A percentile compares a stretch with the other conserved stretches of the same genome.
These are phyloP conservation scores for Dromius quadrimaculatus DNA, from an alignment of 2,888 invertebrate genomes.

Conservation along the genomic window DNA sequence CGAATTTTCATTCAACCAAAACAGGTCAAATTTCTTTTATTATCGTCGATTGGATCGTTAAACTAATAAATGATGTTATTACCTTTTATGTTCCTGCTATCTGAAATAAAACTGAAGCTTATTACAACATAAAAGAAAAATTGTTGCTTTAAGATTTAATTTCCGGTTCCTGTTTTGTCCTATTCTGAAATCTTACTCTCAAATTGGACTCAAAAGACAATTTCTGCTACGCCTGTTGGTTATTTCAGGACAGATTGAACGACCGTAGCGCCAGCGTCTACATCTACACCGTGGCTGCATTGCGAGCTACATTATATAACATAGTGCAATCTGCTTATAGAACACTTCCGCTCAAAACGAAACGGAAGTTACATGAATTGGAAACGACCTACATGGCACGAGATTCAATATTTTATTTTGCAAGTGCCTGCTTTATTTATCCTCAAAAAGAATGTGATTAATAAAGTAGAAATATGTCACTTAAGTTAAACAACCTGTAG, in stretches of 20 bases:
- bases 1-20: conserved; percentile 28
- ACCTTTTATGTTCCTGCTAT: conserved; percentile 13
- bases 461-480: too few relatives aligned
- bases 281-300: neutral
- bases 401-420: conserved; percentile 49
- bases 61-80: conserved; percentile 20
- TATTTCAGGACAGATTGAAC: conserved; percentile 24
- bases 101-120: too few relatives aligned
- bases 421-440: too few relatives aligned
- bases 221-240: conserved; percentile 6
- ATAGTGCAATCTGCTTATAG: conserved; percentile 46
- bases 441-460: too few relatives aligned
- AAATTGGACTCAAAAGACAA: too few relatives aligned
- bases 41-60: conserved; percentile 8
- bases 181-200: too few relatives aligned
- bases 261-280: conserved; percentile 10
- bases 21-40: conserved; percentile 28
- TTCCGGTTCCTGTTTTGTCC: too few relatives aligned
- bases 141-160: too few relatives aligned
- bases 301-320: conserved; percentile 24
- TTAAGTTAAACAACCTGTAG: neutral
- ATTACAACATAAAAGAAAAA: too few relatives aligned
- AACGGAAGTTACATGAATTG: conserved; percentile 44
- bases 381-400: conserved; percentile 32
- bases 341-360: conserved; percentile 33